Evolutionary conservation across 2,888 invertebrate genomes (phyloP), one percentile per base, ranked within the genome.

Genomic region (Amitus sp.): DNA sequence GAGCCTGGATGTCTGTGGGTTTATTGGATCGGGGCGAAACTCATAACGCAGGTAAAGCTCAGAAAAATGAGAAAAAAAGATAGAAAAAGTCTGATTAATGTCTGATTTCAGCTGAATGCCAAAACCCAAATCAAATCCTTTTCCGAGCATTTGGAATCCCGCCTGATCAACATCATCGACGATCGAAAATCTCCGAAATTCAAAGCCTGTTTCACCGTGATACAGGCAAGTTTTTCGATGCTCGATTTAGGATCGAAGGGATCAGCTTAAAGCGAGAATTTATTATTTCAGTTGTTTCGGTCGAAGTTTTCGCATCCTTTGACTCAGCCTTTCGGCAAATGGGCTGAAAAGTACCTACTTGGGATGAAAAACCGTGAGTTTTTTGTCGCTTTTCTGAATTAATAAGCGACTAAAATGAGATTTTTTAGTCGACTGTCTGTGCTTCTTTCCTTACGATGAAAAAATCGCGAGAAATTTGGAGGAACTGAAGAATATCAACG

Each of bases 401-500:
- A 69, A 75, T 40, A 59, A 69, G 18, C n/a, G n/a, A n/a, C n/a
- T n/a, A n/a, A n/a, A n/a, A n/a, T n/a, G n/a, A n/a, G n/a, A n/a
- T n/a, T n/a, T n/a, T n/a, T n/a, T n/a, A n/a, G n/a, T n/a, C n/a
- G n/a, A n/a, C n/a, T n/a, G n/a, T n/a, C 17, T 79, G 13, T 60
- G 57, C 2, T 73, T 76, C 46, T 68, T 73, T 49, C 80, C 80
- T 2, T 78, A 77, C 53, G 76, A 79, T 5, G 18, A 66, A 2
- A 61, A 54, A 9, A 60, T 80, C n/a, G 51, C 69, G 15, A 57
- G 55, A 7, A 71, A 65, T 30, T 20, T 80, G 9, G 54, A 71
- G 7, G 34, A 61, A 2, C 53, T 79, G 18, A 77, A 64, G 34
- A 54, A 57, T 42, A 60, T 17, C 2, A 77, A 79, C 50, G 56